Conservation (phyloP, 2,797 vertebrate genomes). For the Nannoperca obscura region DNA sequence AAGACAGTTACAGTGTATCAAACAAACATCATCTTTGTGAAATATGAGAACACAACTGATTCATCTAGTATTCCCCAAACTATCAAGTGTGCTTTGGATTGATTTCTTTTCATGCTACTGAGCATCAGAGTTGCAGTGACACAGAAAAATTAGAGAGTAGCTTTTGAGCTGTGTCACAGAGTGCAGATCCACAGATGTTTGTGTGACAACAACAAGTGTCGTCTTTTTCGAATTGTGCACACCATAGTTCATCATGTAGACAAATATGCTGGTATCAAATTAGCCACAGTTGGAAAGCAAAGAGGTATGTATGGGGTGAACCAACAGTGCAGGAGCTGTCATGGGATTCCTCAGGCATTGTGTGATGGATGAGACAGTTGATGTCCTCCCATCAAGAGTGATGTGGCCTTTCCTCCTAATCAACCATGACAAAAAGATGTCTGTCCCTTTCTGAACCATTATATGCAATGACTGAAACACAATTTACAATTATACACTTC, state of each 20-base stretch:
- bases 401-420: neutral
- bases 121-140: constrained; percentile 15
- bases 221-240: neutral
- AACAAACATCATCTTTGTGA: constrained; percentile 36
- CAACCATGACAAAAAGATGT: constrained; percentile 89
- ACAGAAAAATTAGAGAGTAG: neutral
- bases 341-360: constrained; percentile 77
- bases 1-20: constrained; percentile 29
- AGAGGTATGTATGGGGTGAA: neutral
- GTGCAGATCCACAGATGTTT: constrained; percentile 17
- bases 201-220: constrained; percentile 56
- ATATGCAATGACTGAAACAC: constrained; percentile 90
- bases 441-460: constrained; percentile 77
- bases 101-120: constrained; percentile 56
- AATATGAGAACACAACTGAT: constrained; percentile 78
- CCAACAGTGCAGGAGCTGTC: constrained; percentile 64
- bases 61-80: constrained; percentile 58
- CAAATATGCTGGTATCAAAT: constrained; percentile 86
- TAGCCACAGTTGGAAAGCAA: constrained; percentile 80
- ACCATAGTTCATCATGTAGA: constrained; percentile 75
- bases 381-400: neutral
- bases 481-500: constrained; percentile 86
- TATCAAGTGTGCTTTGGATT: constrained; percentile 87
- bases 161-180: neutral
- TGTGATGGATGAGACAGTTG: constrained; percentile 61